Conservation (phyloP, 2,113 vertebrate genomes). For the Pelecanus crispus region DNA sequence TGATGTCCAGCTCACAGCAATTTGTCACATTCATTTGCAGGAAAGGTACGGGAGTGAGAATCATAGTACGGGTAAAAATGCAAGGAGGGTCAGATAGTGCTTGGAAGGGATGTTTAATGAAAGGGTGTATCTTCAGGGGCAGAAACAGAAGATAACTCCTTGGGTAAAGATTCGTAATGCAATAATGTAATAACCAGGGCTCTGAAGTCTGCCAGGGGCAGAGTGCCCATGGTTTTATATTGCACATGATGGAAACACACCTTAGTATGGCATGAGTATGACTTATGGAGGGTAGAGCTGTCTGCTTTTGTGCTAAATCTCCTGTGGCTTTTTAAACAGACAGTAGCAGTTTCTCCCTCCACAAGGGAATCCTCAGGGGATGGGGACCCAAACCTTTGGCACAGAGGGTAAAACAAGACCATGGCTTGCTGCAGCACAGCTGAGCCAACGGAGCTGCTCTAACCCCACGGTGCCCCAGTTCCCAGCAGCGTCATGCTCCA, state of each 20-base stretch:
- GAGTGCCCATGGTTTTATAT: not conserved
- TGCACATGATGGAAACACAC: not conserved
- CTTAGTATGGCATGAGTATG: not conserved
- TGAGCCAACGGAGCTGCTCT: not conserved
- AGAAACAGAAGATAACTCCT: not conserved
- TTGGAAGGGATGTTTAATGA: not conserved
- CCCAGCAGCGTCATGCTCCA: not conserved
- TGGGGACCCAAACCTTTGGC: not conserved
- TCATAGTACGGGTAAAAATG: not conserved
- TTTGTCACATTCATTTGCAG: not conserved
- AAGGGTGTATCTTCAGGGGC: not conserved
- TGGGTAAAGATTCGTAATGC: not conserved
- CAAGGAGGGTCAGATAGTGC: not conserved
- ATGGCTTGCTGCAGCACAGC: not conserved
- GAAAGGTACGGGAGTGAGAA: not conserved
- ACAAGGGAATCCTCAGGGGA: not conserved
- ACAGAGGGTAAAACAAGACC: not conserved
- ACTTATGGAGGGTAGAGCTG: not conserved
- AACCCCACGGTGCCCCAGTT: accelerated
- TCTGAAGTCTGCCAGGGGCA: not conserved
- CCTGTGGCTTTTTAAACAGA: not conserved
- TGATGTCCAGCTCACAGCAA: not conserved
- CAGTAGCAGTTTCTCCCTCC: not conserved
- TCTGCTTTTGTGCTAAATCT: not conserved
- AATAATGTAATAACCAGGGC: not conserved